phyloP scores from a whole-genome alignment of 2,888 invertebrate species.

The Eilema depressum region DNA sequence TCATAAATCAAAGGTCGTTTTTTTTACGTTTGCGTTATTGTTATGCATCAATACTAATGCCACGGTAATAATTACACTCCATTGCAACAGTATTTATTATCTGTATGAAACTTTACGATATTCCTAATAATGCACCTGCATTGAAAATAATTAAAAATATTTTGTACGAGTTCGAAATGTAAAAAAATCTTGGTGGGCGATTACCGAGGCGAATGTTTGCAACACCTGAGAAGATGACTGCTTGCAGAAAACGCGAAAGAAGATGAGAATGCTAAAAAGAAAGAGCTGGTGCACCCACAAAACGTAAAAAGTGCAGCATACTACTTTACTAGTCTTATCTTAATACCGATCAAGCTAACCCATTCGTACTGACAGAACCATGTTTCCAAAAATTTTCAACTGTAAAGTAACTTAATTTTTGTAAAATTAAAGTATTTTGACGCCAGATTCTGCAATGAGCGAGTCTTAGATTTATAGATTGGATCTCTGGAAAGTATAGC shows the following conservation, averaged over 20 bases:
- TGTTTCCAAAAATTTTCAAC: too few species aligned
- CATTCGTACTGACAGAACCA: too few species aligned
- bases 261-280: not conserved
- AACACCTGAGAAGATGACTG: not conserved
- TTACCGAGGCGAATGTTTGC: not conserved
- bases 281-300: too few species aligned
- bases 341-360: too few species aligned
- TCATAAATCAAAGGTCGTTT: slow-evolving; percentile 1
- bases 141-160: not conserved
- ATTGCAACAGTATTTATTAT: not conserved
- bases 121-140: too few species aligned
- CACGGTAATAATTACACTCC: slow-evolving; percentile 16
- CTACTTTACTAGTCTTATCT: too few species aligned
- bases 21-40: not conserved
- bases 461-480: not conserved
- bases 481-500: not conserved
- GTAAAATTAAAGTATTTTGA: too few species aligned
- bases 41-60: slow-evolving; percentile 28
- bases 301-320: too few species aligned
- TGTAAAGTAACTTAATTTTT: too few species aligned
- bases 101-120: not conserved
- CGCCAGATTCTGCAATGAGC: too few species aligned
- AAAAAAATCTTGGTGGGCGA: not conserved
- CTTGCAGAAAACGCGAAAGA: not conserved
- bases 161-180: too few species aligned